Evolutionary conservation across 2,113 vertebrate genomes (phyloP), one percentile per base, ranked within the genome.

Genomic region (Excalfactoria chinensis): DNA sequence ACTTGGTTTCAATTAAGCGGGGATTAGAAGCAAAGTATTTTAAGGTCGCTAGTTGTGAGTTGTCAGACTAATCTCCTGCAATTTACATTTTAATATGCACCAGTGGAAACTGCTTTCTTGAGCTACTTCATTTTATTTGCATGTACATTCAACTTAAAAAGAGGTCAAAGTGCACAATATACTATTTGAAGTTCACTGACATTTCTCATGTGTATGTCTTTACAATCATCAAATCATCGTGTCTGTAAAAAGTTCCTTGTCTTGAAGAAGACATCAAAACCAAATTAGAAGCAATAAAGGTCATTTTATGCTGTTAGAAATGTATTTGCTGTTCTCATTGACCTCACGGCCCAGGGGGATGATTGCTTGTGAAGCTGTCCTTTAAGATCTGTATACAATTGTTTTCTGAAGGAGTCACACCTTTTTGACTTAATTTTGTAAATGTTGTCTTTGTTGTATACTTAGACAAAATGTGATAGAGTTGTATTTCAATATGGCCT

Each of bases 11-110:
- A 89, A 66, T 58, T 78, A 72, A 73, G 17, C 68, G 28, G 2
- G n/a, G 26, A 77, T 80, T 95, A 89, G 79, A 64, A 80, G 25
- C 15, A 88, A 51, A 53, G 72, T 68, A 89, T 74, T 91, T 89
- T 92, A 91, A 88, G 56, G 5, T 71, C 30, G 64, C 18, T 23
- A 59, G 13, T 67, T 89, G 22, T 25, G 22, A 88, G 43, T 83
- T 91, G 63, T 43, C 83, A 84, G 13, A 25, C 41, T 69, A 25
- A 80, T 84, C 48, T 92, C 12, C 20, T 73, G n/a, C 43, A 80
- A 85, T 87, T 94, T 94, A 34, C 53, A 59, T 89, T 90, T 83
- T 80, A 76, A 59, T 69, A 72, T 53, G 30, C 55, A 59, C 17
- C 9, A 35, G 60, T 48, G 73, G 56, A 67, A 75, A 55, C 73